Base-by-base conservation (phyloP, 2,888 invertebrate genomes). In the Chalcosyrphus nemorum region DNA sequence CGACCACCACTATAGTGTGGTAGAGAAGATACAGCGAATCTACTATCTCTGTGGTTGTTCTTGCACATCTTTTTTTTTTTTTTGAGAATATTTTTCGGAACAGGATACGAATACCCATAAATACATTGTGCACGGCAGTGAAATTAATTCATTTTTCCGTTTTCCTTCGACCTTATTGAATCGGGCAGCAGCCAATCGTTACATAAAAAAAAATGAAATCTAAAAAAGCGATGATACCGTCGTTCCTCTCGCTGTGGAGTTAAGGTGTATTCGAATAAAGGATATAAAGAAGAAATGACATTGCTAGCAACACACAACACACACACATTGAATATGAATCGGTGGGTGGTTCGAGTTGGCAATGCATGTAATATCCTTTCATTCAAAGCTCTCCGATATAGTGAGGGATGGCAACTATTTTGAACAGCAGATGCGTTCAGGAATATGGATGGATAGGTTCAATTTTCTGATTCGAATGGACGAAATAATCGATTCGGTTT, bases 101-200 rank as follows among this genome's bases (percentile, higher is more conserved):
- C 35, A 59, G 59, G n/a, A 57, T 56, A 63, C 50, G 27, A 35
- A 38, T n/a, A n/a, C n/a, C n/a, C n/a, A n/a, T 74, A 70, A 35
- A 38, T 74, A 70, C 54, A 59, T 76, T 57, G 21, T 65, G 59
- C 13, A 38, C 11, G 59, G 57, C 7, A 47, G 21, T 29, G 56
- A 56, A 75, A 57, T 75, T 63, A 75, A 81, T 57, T 81, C 70
- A 21, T 70, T 71, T 76, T 76, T 59, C 57, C 43, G 59, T 47
- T 74, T 74, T 54, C 65, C 54, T 75, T 72, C 21, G 45, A 66
- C 54, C 43, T 52, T 57, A 66, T 61, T 72, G 61, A 56, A 72
- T 66, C 50, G 24, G 35, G 19, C 54, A 32, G 47, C 27, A 61
- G 57, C 63, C 70, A 71, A 74, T 59, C 57, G 57, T 52, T 71